Evolutionary conservation across 2,888 invertebrate genomes (phyloP).

Genomic region (Fissipunctia ypsillon): DNA sequence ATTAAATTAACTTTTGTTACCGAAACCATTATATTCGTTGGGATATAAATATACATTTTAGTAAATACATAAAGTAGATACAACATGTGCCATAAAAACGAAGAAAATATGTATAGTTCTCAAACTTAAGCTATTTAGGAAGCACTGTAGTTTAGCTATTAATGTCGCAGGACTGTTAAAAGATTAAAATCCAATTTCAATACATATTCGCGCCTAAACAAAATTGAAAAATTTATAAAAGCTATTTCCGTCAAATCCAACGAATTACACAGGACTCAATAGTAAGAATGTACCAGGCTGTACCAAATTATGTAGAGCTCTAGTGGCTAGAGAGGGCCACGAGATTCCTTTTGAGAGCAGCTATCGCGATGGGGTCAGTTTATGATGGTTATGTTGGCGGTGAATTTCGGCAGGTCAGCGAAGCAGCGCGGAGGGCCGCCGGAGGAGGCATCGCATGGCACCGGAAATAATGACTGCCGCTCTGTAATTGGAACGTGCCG

Average conservation of each 20-base stretch:
- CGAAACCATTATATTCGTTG: neutral
- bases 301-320: slow-evolving; percentile 65
- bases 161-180: neutral
- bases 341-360: slow-evolving; percentile 34
- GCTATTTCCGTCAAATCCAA: slow-evolving; percentile 72
- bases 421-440: slow-evolving; percentile 77
- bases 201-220: neutral
- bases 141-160: neutral
- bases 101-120: neutral
- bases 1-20: neutral
- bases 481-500: slow-evolving; percentile 87
- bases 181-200: slow-evolving; percentile 7
- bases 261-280: slow-evolving; percentile 74
- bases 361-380: slow-evolving; percentile 62
- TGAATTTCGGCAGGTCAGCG: slow-evolving; percentile 84
- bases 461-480: slow-evolving; percentile 89
- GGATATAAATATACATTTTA: neutral
- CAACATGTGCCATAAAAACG: neutral
- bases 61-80: no score
- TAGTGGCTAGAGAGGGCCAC: slow-evolving; percentile 15
- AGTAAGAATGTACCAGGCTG: slow-evolving; percentile 68
- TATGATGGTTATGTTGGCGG: slow-evolving; percentile 73
- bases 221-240: slow-evolving; percentile 68
- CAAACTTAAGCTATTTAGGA: neutral
- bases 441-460: slow-evolving; percentile 81